phyloP scores from a whole-genome alignment of 2,113 vertebrate species.

The Laticauda colubrina region DNA sequence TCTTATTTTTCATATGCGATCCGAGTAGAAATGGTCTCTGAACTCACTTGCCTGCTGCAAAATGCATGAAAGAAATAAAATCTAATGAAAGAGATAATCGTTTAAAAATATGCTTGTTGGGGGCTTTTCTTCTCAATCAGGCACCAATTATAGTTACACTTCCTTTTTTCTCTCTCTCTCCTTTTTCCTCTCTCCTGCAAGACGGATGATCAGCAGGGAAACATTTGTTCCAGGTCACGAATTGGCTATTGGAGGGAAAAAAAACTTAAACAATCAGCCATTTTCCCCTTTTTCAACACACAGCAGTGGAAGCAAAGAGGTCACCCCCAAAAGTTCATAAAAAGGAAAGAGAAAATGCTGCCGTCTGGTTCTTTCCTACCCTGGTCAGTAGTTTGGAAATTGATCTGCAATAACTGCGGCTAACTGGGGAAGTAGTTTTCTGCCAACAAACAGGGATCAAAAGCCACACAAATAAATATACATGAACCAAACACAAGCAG shows the following conservation, averaged over 20 bases:
- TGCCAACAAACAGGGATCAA: slow-evolving; percentile 65
- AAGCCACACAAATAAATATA: slow-evolving; percentile 76
- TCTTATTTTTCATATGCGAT: background rate
- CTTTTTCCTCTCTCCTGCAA: background rate
- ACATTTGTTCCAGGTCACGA: slow-evolving; percentile 46
- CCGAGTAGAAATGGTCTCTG: background rate
- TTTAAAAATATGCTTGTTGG: background rate
- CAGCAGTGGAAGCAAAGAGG: slow-evolving; percentile 43
- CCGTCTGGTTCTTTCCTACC: slow-evolving; percentile 43
- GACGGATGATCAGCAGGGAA: slow-evolving; percentile 22
- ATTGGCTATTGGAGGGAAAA: slow-evolving; percentile 39
- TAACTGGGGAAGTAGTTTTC: slow-evolving; percentile 53
- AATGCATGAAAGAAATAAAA: slow-evolving; percentile 16
- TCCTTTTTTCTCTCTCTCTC: background rate
- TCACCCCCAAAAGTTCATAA: slow-evolving; percentile 51
- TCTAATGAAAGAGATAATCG: slow-evolving; percentile 32
- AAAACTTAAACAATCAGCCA: slow-evolving; percentile 47
- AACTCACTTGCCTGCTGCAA: background rate
- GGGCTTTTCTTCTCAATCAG: slow-evolving; percentile 22
- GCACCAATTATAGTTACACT: background rate
- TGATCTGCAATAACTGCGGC: slow-evolving; percentile 50
- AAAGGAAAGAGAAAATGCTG: slow-evolving; percentile 43
- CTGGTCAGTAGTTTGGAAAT: slow-evolving; percentile 57
- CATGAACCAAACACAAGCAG: slow-evolving; percentile 73
- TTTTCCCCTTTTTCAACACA: slow-evolving; percentile 43